Conservation (phyloP, 2,113 vertebrate genomes). For the Prietella phreatophila region DNA sequence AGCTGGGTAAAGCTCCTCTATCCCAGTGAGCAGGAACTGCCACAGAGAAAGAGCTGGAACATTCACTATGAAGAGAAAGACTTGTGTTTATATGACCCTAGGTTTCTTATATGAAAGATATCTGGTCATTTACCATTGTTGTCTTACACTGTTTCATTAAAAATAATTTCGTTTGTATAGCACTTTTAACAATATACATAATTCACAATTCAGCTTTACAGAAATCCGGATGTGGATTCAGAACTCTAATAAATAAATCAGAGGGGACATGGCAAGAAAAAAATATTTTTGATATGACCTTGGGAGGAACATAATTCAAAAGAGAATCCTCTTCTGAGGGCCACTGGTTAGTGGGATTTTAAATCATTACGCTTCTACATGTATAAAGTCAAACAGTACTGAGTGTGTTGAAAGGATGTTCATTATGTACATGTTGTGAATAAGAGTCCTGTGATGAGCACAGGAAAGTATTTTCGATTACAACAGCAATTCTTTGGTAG, state of each 20-base stretch:
- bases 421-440: background rate
- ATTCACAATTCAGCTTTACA: background rate
- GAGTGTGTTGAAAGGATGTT: too few species aligned
- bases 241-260: background rate
- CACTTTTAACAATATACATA: background rate
- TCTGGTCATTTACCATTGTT: background rate
- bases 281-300: background rate
- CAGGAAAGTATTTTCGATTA: background rate
- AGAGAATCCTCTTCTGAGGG: too few species aligned
- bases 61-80: slow-evolving; percentile 12
- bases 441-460: background rate
- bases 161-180: background rate
- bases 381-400: too few species aligned
- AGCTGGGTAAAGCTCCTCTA: slow-evolving; percentile 72
- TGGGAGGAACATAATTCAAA: background rate
- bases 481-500: background rate
- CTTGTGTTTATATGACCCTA: background rate
- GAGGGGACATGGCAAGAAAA: background rate
- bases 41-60: slow-evolving; percentile 52
- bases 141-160: background rate
- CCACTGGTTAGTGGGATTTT: background rate
- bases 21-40: slow-evolving; percentile 84
- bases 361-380: too few species aligned
- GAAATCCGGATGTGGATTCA: background rate
- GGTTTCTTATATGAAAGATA: background rate